Base-by-base conservation (phyloP, 1,140 invertebrate genomes). In the Glomeris maerens region DNA sequence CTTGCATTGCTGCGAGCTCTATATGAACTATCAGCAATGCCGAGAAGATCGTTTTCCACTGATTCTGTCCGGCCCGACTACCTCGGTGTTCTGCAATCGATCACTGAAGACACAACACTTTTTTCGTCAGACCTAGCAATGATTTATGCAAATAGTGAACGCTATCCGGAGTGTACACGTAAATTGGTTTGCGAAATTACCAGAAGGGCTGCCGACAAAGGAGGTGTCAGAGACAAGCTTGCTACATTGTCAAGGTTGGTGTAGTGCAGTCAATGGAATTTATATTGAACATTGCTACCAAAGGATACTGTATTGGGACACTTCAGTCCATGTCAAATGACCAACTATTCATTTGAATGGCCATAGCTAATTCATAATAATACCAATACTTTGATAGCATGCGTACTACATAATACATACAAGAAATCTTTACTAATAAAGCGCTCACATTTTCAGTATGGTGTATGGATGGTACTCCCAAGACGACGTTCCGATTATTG, bases 141-240 rank as follows among this genome's bases (percentile, higher is more conserved):
- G 17, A 42, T 42, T 4, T 42, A 42, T 25, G 25, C 40, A 21
- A 25, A 42, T 4, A 17, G 40, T 5, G 40, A 21, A 5, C 20
- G 25, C 17, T 5, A 21, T 7, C 40, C 40, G 20, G 40, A 42
- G 25, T 42, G 40, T 42, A 4, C 25, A 5, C 20, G 40, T 10
- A 5, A 25, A 21, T 42, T 17, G 40, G 40, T 42, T 42, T 42
- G 40, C 25, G 40, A 42, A 42, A 25, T 25, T 21, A 42, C 40
- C 25, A 5, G 20, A 42, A 5, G 25, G 5, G 5, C 40, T 10
- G 25, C 25, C 5, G 25, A 42, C 20, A 42, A 21, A 5, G 17
- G 17, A 42, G 40, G 40, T 21, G 10, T 42, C 20, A 5, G 40
- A 4, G 4, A 17, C 20, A 5, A 21, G 5, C 25, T 42, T 21